Percentiles rank a stretch among this genome's conserved stretches.
Conservation (phyloP, 2,797 vertebrate species). For the Saguinus oedipus region DNA sequence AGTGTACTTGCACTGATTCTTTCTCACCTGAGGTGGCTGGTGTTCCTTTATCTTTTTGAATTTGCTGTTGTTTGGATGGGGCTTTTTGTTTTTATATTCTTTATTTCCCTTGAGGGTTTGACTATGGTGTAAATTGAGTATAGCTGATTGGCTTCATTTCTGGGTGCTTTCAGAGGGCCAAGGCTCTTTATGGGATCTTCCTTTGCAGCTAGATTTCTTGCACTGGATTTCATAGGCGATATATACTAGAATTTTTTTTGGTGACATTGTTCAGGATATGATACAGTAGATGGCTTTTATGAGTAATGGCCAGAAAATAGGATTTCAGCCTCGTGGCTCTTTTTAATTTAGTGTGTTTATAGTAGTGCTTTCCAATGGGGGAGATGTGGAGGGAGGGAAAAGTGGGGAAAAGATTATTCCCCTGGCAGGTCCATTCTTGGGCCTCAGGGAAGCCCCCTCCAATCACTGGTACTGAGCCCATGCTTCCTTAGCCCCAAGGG, state of each 20-base stretch:
- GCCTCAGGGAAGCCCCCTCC: background rate
- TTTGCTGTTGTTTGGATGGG: background rate
- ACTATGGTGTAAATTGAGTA: background rate
- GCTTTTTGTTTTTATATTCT: background rate
- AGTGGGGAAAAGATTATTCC: fast-evolving
- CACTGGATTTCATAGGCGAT: background rate
- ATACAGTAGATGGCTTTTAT: background rate
- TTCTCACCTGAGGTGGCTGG: background rate
- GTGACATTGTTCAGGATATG: background rate
- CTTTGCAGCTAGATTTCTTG: background rate
- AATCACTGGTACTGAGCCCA: background rate
- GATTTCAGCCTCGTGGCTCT: background rate
- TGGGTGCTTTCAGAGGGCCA: background rate
- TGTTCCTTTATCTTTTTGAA: background rate
- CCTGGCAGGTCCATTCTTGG: background rate
- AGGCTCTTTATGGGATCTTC: background rate
- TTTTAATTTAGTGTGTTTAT: background rate
- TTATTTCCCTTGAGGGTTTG: background rate
- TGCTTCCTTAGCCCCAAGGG: background rate
- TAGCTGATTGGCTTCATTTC: background rate
- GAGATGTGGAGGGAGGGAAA: background rate
- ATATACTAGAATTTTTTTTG: background rate
- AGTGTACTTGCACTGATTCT: background rate
- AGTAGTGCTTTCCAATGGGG: background rate
- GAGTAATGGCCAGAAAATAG: background rate